Base-by-base conservation (phyloP, 2,888 invertebrate genomes). In the Nomada fabriciana region DNA sequence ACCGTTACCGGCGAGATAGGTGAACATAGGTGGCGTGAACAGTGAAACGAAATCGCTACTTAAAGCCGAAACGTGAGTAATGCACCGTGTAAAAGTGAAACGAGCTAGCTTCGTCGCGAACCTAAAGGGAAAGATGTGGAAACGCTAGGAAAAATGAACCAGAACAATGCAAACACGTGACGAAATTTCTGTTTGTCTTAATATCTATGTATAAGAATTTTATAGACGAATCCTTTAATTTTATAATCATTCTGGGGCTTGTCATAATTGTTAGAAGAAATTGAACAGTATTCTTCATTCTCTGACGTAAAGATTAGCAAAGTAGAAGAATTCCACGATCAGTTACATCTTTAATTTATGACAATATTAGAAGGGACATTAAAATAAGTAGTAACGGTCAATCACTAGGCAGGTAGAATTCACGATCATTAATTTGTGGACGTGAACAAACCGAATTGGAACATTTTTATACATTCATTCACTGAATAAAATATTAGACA, bases 31-130 rank as follows among this genome's bases (percentile, higher is more conserved):
- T 25, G 36, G 75, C 20, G 67, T 63, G 71, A 59, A 81, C 71
- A 64, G 52, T 70, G 29, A 50, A 76, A 72, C 68, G 68, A 81
- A 82, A 75, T 75, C 82, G 71, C 67, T 82, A 75, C 70, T 82
- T 81, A 57, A 80, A 81, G 71, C 75, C 70, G 69, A 55, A 72
- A 15, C 36, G 36, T 3, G 57, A 68, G 80, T 80, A 79, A 68
- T 57, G 67, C 50, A 42, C 36, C 57, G 29, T 64, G 68, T 67
- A 63, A 65, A 25, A 20, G 47, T 29, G 42, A 36, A 52, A 25
- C n/a, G 23, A 55, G 11, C 42, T 71, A 64, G 36, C 25, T 20
- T 64, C 42, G n/a, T 11, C 20, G 53, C 18, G 7, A 43, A 15
- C n/a, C 50, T 59, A 18, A n/a, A 7, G 36, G 29, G 36, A 63